Evolutionary conservation across 1,140 invertebrate genomes (phyloP).

Genomic region (Hetaerina americana): DNA sequence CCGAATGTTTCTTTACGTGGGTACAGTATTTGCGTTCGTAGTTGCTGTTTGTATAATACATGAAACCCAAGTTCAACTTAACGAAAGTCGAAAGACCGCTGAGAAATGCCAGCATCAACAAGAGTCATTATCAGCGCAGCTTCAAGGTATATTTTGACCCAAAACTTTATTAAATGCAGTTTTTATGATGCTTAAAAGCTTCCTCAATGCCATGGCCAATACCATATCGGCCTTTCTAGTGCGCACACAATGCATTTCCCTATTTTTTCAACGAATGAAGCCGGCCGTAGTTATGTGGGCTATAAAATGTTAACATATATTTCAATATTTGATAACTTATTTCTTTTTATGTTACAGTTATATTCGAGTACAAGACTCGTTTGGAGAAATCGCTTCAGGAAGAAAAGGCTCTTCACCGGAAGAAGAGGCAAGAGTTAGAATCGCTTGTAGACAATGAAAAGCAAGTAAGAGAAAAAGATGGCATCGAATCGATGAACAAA

Average conservation of each 20-base stretch:
- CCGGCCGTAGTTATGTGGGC: too few species aligned
- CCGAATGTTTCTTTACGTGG: constrained; percentile 30
- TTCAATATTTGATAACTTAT: too few species aligned
- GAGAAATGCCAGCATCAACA: constrained; percentile 32
- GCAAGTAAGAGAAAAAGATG: constrained; percentile 32
- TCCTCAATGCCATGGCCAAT: too few species aligned
- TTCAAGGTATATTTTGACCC: constrained; percentile 36
- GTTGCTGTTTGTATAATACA: constrained; percentile 29
- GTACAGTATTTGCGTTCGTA: constrained; percentile 23
- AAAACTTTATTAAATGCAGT: too few species aligned
- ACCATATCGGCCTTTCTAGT: too few species aligned
- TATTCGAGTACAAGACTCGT: constrained; percentile 36
- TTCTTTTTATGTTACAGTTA: constrained; percentile 28
- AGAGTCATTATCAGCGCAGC: constrained; percentile 30
- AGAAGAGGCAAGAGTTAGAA: constrained; percentile 32
- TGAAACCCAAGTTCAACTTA: constrained; percentile 28
- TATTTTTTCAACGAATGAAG: too few species aligned
- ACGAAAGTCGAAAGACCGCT: constrained; percentile 27
- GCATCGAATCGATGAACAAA: constrained; percentile 30
- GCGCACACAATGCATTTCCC: too few species aligned
- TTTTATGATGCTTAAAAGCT: too few species aligned
- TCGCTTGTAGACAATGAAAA: constrained; percentile 31
- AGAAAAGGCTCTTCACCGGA: constrained; percentile 33
- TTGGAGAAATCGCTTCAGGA: constrained; percentile 35
- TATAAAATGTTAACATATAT: too few species aligned